Percentiles rank a stretch among this genome's conserved stretches.
Conservation (phyloP, 2,113 vertebrate genomes). For the human (Homo sapiens) region GRCh38 chr6:166808001-166808500, state of each 20-base stretch:
- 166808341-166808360: neutral
- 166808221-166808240: neutral
- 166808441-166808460: neutral
- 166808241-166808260: neutral
- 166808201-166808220: too few species aligned
- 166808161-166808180: neutral
- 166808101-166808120: rapidly evolving
- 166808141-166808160: neutral
- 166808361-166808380: rapidly evolving
- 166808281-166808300: neutral
- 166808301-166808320: rapidly evolving
- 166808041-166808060: neutral
- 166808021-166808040: rapidly evolving
- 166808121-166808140: neutral
- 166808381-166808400: neutral
- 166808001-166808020: too few species aligned
- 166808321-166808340: too few species aligned
- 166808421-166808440: too few species aligned
- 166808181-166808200: neutral
- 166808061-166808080: neutral
- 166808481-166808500: neutral
- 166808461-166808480: neutral
- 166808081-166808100: too few species aligned
- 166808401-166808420: neutral
- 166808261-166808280: neutral